Evolutionary conservation across 1,140 invertebrate species (phyloP), one percentile per base, ranked within the genome.

Genomic region (Drosophila leontia): DNA sequence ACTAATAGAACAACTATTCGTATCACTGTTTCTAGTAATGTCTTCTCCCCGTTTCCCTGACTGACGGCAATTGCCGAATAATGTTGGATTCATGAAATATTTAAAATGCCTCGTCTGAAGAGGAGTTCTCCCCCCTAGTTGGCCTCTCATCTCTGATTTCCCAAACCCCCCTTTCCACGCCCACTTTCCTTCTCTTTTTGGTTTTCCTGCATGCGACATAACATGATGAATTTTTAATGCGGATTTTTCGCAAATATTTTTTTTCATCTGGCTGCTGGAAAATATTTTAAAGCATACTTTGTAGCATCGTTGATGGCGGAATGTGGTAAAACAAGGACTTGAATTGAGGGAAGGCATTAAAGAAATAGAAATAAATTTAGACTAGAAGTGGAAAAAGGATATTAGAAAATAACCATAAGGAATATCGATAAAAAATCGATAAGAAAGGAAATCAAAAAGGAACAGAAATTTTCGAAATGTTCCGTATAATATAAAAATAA

Each of bases 181-280:
- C 47, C 23, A 19, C 47, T 34, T 26, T 13, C 35, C 15, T 51
- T 35, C 32, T 39, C 39, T 29, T 63, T 57, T 41, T 57, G 53
- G 41, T 37, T 68, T 77, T 77, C 50, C 64, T 70, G 77, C 76
- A 80, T 83, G 84, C 84, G 84, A 87, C 84, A 87, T 51, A 87
- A 87, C 84, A 87, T 88, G 80, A 72, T 87, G 72, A 87, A 87
- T 88, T 68, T 80, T 87, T 87, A 87, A 87, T 87, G 84, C 26
- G 80, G 34, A 80, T 80, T 88, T 75, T 78, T 63, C 41, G 15
- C 45, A 78, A 70, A 77, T 69, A 78, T 77, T 76, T 74, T 56
- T 56, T 69, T 70, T 69, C 62, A 56, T 58, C 13, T 42, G 62
- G 47, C 55, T 74, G 41, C 45, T n/a, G 47, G 68, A 39, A 86